Base-by-base conservation (phyloP, 2,113 vertebrate genomes). In the Misgurnus anguillicaudatus region DNA sequence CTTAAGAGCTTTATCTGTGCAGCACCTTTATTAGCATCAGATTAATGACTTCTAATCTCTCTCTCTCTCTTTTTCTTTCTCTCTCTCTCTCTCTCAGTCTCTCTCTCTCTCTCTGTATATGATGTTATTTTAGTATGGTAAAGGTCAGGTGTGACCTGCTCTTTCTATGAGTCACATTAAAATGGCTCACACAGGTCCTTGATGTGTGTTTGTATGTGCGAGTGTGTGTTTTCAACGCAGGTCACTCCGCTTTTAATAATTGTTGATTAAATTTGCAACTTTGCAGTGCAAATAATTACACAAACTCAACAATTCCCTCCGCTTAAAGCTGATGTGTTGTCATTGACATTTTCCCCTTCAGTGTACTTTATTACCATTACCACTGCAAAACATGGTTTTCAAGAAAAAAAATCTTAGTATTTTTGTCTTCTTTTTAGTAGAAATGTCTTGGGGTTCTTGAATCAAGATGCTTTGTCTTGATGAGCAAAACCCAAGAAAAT, bases 1-100 rank as follows among this genome's bases (percentile, higher is more conserved):
- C 83, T 89, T 82, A 82, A 87, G 66, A 79, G 84, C 86, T 84
- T 76, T 68, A 57, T 83, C 72, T 13, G 70, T 66, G 77, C 57
- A 81, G 79, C 5, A 38, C 71, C 78, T 80, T 79, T 36, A 77
- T 84, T 68, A 84, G 80, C 57, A 60, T 58, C 6, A 64, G 82
- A 81, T 84, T 81, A 87, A 70, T 78, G 11, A 45, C 80, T 77
- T 51, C 60, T 31, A 66, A 87, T 85, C 83, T 31, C 24, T 31
- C 24, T 31, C 24, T 1, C 24, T 31, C 1, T 31, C 57, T 75
- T 83, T 79, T 79, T 77, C 31, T 10, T 31, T 9, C 51, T 11
- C 3, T 19, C 31, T 58, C 16, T 41, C 51, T 53, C 47, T 48
- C 66, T 51, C 11, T 1, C 45, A 9, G 9, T 69, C 42, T 48